Evolutionary conservation across 2,797 vertebrate species (phyloP), one percentile per base, ranked within the genome.

Genomic region (Pipistrellus kuhlii): DNA sequence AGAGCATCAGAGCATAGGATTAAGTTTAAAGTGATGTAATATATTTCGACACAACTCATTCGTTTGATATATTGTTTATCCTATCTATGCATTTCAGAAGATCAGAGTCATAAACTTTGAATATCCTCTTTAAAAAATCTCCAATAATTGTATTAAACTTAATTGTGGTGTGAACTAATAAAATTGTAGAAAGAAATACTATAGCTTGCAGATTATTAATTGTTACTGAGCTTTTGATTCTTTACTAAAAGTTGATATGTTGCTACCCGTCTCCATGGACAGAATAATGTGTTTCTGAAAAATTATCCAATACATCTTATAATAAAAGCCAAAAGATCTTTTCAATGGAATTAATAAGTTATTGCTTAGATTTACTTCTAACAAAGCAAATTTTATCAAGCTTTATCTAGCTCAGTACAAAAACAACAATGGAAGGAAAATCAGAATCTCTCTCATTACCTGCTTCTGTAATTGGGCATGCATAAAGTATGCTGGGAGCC

Each of bases 401-500:
- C 85, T 94, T 85, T 78, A 96, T 93, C 96, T 96, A 96, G 89
- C 96, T 92, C 97, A 93, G 94, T 96, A 97, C 75, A 98, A 97
- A 96, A 92, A 95, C 96, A 96, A 95, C 96, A 98, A 96, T 96
- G 94, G 96, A 91, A 94, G 86, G 95, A 94, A 95, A 96, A 96
- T 97, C 96, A 97, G 96, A 97, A 97, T 97, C 96, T 95, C 95
- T 97, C 96, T 98, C 98, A 98, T 98, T 98, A 98, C 98, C 97
- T 98, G 97, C 96, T 97, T 97, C 97, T 98, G 88, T 98, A 98
- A 97, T 98, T 98, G 97, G 97, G 97, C 95, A 90, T 97, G 93
- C 97, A 97, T 97, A 97, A 97, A 98, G 96, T 97, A 97, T 97
- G 97, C 96, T 94, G 97, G 89, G 97, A 97, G 96, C 93, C 77